phyloP scores from a whole-genome alignment of 2,888 invertebrate species.

The Shargacucullia verbasci region DNA sequence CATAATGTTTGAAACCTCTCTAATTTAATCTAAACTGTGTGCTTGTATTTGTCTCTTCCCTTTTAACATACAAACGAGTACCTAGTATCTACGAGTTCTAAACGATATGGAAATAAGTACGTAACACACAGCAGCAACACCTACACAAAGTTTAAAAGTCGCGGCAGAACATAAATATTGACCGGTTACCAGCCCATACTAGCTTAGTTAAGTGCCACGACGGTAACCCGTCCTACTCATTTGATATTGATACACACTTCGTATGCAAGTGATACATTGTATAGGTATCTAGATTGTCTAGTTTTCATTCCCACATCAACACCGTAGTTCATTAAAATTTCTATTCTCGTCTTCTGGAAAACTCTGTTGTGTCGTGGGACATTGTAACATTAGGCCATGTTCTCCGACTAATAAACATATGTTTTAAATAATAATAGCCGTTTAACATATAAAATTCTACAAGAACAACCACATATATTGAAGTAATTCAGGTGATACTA shows the following conservation, averaged over 20 bases:
- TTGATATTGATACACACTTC: conserved; percentile 12
- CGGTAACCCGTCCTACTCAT: conserved; percentile 25
- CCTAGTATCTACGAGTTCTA: no score
- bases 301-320: neutral
- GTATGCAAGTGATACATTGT: conserved; percentile 10
- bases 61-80: no score
- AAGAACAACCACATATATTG: no score
- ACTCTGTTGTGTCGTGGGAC: no score
- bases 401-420: no score
- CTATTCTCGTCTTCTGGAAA: neutral
- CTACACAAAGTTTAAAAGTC: conserved; percentile 9
- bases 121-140: neutral
- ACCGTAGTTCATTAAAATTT: neutral
- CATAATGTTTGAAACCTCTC: no score
- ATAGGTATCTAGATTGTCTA: conserved; percentile 4
- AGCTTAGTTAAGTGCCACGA: conserved; percentile 9
- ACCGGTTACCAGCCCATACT: conserved; percentile 11
- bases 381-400: no score
- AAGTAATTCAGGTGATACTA: no score
- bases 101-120: neutral
- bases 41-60: no score
- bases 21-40: no score
- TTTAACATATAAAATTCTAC: no score
- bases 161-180: conserved; percentile 12
- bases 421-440: no score